Percentiles rank a stretch among this genome's conserved stretches.
Evolutionary conservation across 2,888 invertebrate genomes (phyloP).

Genomic region (Harpalus rubripes): DNA sequence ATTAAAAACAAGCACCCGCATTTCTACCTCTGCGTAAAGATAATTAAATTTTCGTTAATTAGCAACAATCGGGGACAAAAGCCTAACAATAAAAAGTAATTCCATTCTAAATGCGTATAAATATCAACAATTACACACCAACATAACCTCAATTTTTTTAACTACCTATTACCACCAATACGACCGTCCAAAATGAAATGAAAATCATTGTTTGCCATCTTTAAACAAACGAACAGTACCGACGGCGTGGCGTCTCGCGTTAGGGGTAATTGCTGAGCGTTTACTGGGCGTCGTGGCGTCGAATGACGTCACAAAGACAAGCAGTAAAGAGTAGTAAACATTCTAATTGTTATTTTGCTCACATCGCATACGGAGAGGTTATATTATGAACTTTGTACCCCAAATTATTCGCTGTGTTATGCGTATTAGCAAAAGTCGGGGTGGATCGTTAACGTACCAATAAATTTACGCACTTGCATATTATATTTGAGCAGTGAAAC

Average conservation of each 20-base stretch:
- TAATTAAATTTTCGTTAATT: constrained; percentile 4
- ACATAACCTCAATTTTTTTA: constrained; percentile 26
- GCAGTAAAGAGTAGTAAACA: constrained; percentile 44
- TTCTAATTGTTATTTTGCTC: constrained; percentile 52
- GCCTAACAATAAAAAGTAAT: constrained; percentile 6
- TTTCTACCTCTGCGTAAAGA: neutral
- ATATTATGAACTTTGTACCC: neutral
- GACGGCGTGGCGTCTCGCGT: constrained; percentile 11
- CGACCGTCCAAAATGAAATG: neutral
- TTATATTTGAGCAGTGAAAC: constrained; percentile 30
- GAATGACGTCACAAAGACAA: constrained; percentile 23
- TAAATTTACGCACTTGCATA: constrained; percentile 47
- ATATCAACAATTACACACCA: neutral
- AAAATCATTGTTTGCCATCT: constrained; percentile 42
- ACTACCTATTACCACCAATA: constrained; percentile 21
- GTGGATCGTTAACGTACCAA: constrained; percentile 41
- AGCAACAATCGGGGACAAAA: neutral
- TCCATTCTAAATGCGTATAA: neutral
- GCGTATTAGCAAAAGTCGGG: constrained; percentile 13
- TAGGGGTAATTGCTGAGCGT: constrained; percentile 15
- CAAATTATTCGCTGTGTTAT: constrained; percentile 42
- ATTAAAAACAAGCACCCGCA: neutral
- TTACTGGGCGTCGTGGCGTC: constrained; percentile 41
- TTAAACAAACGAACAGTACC: constrained; percentile 23
- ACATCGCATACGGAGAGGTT: constrained; percentile 13